A percentile compares a stretch with the other conserved stretches of the same genome.
phyloP scores from a whole-genome alignment of 2,888 invertebrate species.

The Nemotelus nigrinus region DNA sequence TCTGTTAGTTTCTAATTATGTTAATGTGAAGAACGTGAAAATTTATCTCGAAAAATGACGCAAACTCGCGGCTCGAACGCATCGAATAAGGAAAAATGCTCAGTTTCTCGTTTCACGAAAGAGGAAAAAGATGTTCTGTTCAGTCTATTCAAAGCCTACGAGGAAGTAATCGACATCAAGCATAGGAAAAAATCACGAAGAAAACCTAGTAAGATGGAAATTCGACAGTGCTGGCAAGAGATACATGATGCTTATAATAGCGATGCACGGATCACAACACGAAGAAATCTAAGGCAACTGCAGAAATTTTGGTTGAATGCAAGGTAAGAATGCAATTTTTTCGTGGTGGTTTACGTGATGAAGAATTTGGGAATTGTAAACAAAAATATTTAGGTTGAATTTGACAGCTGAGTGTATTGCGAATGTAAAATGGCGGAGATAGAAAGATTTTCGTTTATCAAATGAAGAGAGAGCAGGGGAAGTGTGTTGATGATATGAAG shows the following conservation, averaged over 20 bases:
- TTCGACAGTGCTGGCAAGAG: conserved; percentile 63
- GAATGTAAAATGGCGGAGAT: conserved; percentile 29
- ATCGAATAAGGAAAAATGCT: conserved; percentile 21
- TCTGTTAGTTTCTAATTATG: too few species aligned
- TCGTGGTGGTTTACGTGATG: not conserved
- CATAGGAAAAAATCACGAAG: conserved; percentile 58
- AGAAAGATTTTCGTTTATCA: not conserved
- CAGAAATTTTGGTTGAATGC: conserved; percentile 65
- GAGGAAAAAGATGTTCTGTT: conserved; percentile 63
- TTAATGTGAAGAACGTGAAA: too few species aligned
- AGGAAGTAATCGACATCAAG: conserved; percentile 64
- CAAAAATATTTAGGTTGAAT: conserved; percentile 16
- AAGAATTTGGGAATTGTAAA: conserved; percentile 4
- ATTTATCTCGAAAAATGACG: not conserved
- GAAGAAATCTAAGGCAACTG: conserved; percentile 63
- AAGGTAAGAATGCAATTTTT: conserved; percentile 55
- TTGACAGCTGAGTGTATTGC: not conserved
- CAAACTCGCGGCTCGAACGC: not conserved
- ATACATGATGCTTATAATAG: conserved; percentile 62
- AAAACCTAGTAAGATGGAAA: conserved; percentile 58
- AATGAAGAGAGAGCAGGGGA: too few species aligned
- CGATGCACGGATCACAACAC: conserved; percentile 59
- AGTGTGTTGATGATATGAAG: too few species aligned
- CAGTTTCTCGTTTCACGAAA: conserved; percentile 58
- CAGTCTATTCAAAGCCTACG: conserved; percentile 60